These are phyloP conservation scores for Callosobruchus maculatus DNA, from an alignment of 2,888 invertebrate genomes.

Conservation along the genomic window DNA sequence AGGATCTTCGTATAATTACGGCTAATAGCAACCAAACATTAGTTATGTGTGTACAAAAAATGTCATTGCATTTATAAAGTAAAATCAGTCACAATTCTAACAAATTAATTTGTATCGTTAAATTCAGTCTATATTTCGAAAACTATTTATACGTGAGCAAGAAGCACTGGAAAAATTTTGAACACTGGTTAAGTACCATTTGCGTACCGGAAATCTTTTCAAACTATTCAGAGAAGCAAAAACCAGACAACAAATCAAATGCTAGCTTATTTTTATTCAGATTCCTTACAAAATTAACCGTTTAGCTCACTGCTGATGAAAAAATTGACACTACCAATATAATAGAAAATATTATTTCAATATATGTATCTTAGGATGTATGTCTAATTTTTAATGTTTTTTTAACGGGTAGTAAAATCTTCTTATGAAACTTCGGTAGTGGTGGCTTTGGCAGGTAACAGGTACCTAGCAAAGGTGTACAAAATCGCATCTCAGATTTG, in stretches of 20 bases:
- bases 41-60: conserved; percentile 14
- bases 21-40: conserved; percentile 21
- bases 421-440: too few species aligned
- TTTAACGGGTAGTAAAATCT: too few species aligned
- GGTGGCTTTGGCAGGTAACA: too few species aligned
- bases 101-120: conserved; percentile 38
- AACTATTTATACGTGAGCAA: conserved; percentile 13
- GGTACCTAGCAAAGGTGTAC: too few species aligned
- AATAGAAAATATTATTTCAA: too few species aligned
- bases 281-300: too few species aligned
- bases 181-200: conserved; percentile 1
- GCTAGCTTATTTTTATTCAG: too few species aligned
- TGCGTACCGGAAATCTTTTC: neutral
- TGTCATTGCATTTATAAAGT: conserved; percentile 27
- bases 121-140: conserved; percentile 41
- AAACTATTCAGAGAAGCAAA: neutral
- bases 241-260: neutral
- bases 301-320: too few species aligned
- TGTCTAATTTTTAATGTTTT: too few species aligned
- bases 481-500: too few species aligned
- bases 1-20: conserved; percentile 9
- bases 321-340: too few species aligned
- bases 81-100: conserved; percentile 40
- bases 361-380: too few species aligned
- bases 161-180: conserved; percentile 2